Evolutionary conservation across 2,797 vertebrate genomes (phyloP), one percentile per base, ranked within the genome.

Genomic region (Anguilla obscura): DNA sequence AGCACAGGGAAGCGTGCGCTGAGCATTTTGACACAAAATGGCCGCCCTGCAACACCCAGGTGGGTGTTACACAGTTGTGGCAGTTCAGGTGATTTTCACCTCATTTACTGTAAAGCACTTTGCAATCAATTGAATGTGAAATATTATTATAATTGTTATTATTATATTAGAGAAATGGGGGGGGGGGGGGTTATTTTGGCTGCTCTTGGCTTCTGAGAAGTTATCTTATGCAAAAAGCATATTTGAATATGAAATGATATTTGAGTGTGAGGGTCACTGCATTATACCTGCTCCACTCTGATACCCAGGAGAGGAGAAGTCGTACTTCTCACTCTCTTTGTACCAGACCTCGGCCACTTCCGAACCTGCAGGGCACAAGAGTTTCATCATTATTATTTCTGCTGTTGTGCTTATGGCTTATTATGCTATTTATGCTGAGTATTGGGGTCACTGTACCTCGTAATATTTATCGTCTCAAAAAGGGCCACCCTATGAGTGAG

Each of bases 341-440:
- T 94, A 94, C 94, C 94, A 94, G 12, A 90, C 89, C 24, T 93
- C 93, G 10, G 90, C 91, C 82, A 92, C 90, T 82, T 93, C 91
- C 30, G 91, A 87, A 56, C 92, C 94, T 94, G 86, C 7, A 69
- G n/a, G 24, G 50, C 5, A 40, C 12, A 36, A 71, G 24, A 85
- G 0, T 12, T n/a, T 79, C 16, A 76, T 21, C 3, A 76, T 33
- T 76, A 76, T 69, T n/a, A 69, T 18, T 21, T 24, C 24, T 69
- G 63, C 5, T 66, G 27, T 33, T 74, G 10, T 69, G 9, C 8
- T 69, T 30, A 69, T 69, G 27, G n/a, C 40, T 30, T 30, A 63
- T n/a, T 63, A 24, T 24, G 3, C 24, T 24, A 21, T 63, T 71
- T 33, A 14, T 71, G 3, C 30, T 71, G 27, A 71, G 24, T 71